Percentiles rank a stretch among this genome's conserved stretches.
phyloP scores from a whole-genome alignment of 2,113 vertebrate species.

The Thomomys bottae region DNA sequence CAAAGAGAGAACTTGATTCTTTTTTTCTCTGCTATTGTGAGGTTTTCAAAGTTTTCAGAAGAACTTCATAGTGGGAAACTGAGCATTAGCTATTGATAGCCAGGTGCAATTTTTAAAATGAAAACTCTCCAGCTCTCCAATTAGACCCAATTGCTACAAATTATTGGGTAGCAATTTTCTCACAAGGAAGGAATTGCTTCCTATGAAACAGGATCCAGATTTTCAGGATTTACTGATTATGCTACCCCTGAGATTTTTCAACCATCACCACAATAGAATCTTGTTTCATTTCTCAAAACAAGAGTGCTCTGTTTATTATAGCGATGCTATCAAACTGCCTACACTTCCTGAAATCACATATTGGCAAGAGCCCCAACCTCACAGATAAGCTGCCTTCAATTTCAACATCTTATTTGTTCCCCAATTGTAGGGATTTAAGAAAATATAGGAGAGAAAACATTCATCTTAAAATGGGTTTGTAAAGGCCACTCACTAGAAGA shows the following conservation, averaged over 20 bases:
- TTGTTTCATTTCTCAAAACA: constrained; percentile 65
- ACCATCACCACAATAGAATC: constrained; percentile 46
- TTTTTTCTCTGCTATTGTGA: not conserved
- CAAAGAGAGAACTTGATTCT: constrained; percentile 12
- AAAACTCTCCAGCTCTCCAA: constrained; percentile 5
- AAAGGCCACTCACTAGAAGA: constrained; percentile 29
- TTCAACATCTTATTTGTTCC: constrained; percentile 51
- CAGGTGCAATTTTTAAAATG: constrained; percentile 42
- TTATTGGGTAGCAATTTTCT: constrained; percentile 22
- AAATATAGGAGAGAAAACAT: not conserved
- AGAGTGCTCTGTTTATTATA: constrained; percentile 47
- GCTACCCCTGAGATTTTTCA: constrained; percentile 55
- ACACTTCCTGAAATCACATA: constrained; percentile 38
- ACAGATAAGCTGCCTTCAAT: constrained; percentile 58
- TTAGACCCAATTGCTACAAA: constrained; percentile 50
- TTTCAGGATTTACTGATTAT: constrained; percentile 56
- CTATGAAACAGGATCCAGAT: constrained; percentile 13
- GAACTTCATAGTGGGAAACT: constrained; percentile 1
- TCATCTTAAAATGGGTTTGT: constrained; percentile 46
- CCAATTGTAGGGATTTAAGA: constrained; percentile 2
- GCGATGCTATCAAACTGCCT: constrained; percentile 14
- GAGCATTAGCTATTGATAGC: not conserved
- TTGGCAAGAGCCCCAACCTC: constrained; percentile 25
- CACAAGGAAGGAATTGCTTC: constrained; percentile 46
- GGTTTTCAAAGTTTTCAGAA: constrained; percentile 47